phyloP scores from a whole-genome alignment of 2,797 vertebrate genomes.

The Mustela erminea region DNA sequence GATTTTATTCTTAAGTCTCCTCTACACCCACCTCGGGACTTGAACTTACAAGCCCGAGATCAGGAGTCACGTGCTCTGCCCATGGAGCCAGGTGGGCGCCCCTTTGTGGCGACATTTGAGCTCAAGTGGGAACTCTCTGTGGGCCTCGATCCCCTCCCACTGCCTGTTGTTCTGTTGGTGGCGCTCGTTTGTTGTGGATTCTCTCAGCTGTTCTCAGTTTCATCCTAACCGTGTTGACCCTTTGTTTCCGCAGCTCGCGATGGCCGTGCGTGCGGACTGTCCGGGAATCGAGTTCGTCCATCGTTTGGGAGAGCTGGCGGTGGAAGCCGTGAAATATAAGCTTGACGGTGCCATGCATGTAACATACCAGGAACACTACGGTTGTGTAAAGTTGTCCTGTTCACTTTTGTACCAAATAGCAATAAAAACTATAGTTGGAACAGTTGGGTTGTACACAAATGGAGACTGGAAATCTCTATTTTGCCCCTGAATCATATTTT shows the following conservation, averaged over 20 bases:
- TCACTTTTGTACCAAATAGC: slow-evolving; percentile 89
- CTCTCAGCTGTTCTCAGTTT: not conserved
- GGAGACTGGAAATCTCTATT: slow-evolving; percentile 85
- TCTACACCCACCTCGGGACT: not conserved
- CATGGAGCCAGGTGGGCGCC: not conserved
- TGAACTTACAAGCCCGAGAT: not conserved
- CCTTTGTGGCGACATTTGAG: not conserved
- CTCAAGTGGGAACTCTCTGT: accelerated
- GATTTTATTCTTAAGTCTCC: not conserved
- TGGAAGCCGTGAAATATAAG: slow-evolving; percentile 90
- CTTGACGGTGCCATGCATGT: slow-evolving; percentile 87
- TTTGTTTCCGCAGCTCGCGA: slow-evolving; percentile 75
- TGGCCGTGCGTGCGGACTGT: slow-evolving; percentile 76
- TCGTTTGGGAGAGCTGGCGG: slow-evolving; percentile 82
- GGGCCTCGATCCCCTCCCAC: not conserved
- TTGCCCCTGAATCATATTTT: slow-evolving; percentile 87
- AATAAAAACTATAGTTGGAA: slow-evolving; percentile 85
- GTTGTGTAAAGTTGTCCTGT: slow-evolving; percentile 87
- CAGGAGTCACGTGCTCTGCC: not conserved
- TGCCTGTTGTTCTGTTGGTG: not conserved
- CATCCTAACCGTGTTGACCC: not conserved
- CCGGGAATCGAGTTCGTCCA: slow-evolving; percentile 75
- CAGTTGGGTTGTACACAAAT: slow-evolving; percentile 83
- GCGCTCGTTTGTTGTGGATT: no score
- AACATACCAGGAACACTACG: slow-evolving; percentile 90